Base-by-base conservation (phyloP, 1,140 invertebrate species). In the Drosophila mayri region DNA sequence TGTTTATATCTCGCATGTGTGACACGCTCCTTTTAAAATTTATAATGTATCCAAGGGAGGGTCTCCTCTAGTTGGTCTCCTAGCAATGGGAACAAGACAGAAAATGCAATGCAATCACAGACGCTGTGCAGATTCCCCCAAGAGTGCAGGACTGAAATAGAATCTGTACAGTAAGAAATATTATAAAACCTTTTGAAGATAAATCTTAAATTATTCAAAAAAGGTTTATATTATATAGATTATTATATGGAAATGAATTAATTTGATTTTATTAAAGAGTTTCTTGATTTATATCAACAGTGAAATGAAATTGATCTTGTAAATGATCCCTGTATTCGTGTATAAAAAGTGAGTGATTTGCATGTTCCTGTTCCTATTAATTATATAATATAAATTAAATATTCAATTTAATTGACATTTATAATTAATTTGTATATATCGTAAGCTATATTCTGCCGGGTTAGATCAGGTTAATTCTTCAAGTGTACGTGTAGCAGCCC, bases 31-130 rank as follows among this genome's bases (percentile, higher is more conserved):
- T 90, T 90, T 90, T 90, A 90, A 90, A 88, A 90, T 90, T 90
- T 90, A 90, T 90, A 90, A 90, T 90, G 85, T 78, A 65, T 72
- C 82, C 74, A 57, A 65, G 18, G 52, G 62, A 68, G 54, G 74
- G 73, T 68, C 44, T 61, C 43, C 44, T 54, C 55, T 46, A 72
- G 67, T 50, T 72, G 70, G 67, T 72, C 54, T 72, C 70, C 43
- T 50, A 52, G 47, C 66, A 59, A 79, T 58, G 43, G 66, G 70
- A 73, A 75, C 63, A 61, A 79, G 68, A 61, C 61, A 79, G 30
- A 86, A 88, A 85, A 90, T 85, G 81, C 62, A 90, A 81, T 88
- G 86, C 85, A 90, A 90, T 90, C 85, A 90, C 86, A 90, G 85
- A 90, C 81, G 63, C 63, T 58, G 46, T 81, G 83, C 77, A 88